Conservation (phyloP, 2,797 vertebrate species). For the Carduelis carduelis region DNA sequence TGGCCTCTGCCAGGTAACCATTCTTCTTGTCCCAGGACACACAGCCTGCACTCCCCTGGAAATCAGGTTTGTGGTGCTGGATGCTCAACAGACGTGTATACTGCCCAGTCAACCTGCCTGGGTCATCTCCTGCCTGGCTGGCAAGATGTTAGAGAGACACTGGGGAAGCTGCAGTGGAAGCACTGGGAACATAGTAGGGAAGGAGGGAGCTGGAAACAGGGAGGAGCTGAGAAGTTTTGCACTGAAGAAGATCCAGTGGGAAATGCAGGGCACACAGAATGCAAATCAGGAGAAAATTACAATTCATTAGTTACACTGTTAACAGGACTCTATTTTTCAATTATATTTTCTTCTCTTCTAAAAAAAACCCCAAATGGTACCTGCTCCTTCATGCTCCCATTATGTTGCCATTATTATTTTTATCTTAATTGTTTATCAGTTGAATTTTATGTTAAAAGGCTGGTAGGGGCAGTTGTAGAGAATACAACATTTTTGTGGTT, state of each 20-base stretch:
- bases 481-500: background rate
- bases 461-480: background rate
- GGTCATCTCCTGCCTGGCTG: background rate
- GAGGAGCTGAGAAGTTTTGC: background rate
- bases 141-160: background rate
- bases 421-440: background rate
- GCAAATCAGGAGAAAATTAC: background rate
- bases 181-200: background rate
- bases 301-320: background rate
- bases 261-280: background rate
- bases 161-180: background rate
- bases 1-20: background rate
- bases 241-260: background rate
- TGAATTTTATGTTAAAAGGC: background rate
- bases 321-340: background rate
- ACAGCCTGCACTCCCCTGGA: background rate
- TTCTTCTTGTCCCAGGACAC: background rate
- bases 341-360: background rate
- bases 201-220: background rate
- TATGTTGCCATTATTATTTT: background rate
- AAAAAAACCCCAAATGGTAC: background rate
- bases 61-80: background rate
- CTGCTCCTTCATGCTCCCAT: background rate
- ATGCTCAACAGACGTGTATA: background rate
- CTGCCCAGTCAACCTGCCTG: background rate